A percentile compares a stretch with the other conserved stretches of the same genome.
These are phyloP conservation scores for Halcyon senegalensis DNA, from an alignment of 2,113 vertebrate species.

Conservation along the genomic window DNA sequence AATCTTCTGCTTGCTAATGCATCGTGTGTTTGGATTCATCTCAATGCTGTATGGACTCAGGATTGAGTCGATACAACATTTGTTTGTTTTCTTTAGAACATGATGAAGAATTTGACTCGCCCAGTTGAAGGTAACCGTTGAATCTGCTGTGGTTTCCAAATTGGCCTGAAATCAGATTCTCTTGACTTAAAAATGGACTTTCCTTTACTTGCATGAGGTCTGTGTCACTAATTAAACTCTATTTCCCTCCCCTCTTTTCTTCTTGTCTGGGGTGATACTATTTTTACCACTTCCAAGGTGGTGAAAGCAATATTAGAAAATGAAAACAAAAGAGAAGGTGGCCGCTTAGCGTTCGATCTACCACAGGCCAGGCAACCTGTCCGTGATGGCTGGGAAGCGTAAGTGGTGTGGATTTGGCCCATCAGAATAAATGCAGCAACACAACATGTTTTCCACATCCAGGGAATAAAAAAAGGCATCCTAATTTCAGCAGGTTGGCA, in stretches of 20 bases:
- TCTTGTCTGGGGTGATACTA: slow-evolving; percentile 1
- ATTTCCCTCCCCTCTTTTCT: slow-evolving; percentile 2
- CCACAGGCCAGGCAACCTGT: background rate
- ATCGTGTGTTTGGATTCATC: slow-evolving; percentile 44
- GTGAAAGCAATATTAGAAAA: slow-evolving; percentile 69
- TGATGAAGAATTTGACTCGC: slow-evolving; percentile 9
- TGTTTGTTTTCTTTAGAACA: background rate
- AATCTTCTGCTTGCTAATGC: slow-evolving; percentile 61
- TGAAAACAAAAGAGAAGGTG: slow-evolving; percentile 5
- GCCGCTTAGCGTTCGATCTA: background rate
- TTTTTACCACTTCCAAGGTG: slow-evolving; percentile 44
- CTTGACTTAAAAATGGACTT: slow-evolving; percentile 39
- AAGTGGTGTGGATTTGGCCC: background rate
- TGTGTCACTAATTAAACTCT: background rate
- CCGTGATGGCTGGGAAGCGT: accelerated
- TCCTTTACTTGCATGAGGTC: slow-evolving; percentile 54
- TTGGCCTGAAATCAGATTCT: slow-evolving; percentile 11
- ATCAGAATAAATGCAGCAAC: background rate
- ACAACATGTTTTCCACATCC: background rate
- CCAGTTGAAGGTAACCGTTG: slow-evolving; percentile 19
- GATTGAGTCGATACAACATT: slow-evolving; percentile 45
- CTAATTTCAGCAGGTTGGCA: background rate
- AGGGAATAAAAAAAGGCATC: background rate
- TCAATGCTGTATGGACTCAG: slow-evolving; percentile 47
- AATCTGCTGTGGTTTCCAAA: background rate